A percentile compares a stretch with the other conserved stretches of the same genome.
Evolutionary conservation across 2,113 vertebrate genomes (phyloP).

Genomic region (Pristiophorus japonicus): DNA sequence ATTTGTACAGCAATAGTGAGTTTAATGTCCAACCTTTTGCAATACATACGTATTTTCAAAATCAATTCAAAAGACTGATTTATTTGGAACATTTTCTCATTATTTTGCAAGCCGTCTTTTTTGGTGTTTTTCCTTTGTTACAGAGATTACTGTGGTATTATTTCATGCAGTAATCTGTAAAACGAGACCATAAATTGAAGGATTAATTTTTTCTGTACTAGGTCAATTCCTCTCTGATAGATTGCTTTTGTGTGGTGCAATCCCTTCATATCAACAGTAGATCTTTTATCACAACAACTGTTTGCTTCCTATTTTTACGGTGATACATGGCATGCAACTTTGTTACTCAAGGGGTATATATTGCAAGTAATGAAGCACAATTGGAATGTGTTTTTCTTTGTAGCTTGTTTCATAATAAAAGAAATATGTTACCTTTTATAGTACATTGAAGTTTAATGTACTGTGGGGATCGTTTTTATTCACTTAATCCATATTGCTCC

Average conservation of each 20-base stretch:
- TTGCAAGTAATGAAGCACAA: conserved; percentile 18
- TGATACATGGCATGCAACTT: neutral
- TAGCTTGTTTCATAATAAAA: neutral
- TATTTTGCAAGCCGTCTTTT: neutral
- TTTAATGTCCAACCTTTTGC: neutral
- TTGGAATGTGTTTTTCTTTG: conserved; percentile 28
- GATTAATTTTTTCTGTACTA: neutral
- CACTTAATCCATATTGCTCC: neutral
- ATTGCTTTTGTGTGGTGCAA: neutral
- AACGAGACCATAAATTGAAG: neutral
- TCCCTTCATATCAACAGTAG: neutral
- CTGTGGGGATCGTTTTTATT: neutral
- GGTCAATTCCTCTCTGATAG: neutral
- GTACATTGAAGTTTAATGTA: neutral
- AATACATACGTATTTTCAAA: neutral
- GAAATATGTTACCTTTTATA: neutral
- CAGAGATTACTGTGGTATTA: neutral
- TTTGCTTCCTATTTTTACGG: conserved; percentile 35
- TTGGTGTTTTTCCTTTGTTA: neutral
- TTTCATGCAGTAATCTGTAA: neutral
- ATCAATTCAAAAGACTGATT: neutral
- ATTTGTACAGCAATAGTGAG: neutral
- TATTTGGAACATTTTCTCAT: neutral
- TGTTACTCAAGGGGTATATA: conserved; percentile 16
- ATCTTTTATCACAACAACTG: conserved; percentile 37